Conservation (phyloP, 2,888 invertebrate species). For the Uloborus plumipes region DNA sequence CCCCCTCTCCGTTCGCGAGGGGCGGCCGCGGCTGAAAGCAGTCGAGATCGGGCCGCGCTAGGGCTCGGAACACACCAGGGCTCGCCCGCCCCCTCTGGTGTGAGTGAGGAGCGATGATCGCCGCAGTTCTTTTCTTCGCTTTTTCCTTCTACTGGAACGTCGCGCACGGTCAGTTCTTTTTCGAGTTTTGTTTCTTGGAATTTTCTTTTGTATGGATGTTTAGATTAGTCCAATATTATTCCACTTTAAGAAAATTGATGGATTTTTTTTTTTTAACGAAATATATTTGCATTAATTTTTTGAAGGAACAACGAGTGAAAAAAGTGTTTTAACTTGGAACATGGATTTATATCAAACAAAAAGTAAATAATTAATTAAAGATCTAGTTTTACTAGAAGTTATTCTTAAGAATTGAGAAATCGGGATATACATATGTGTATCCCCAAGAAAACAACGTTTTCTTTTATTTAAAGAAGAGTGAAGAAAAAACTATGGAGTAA, state of each 20-base stretch:
- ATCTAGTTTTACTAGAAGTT: neutral
- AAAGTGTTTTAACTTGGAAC: neutral
- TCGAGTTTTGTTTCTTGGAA: neutral
- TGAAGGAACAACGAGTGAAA: neutral
- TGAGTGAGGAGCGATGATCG: conserved; percentile 30
- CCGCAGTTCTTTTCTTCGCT: conserved; percentile 10
- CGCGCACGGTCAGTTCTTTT: conserved; percentile 42
- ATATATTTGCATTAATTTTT: no score
- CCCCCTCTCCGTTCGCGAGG: conserved; percentile 12
- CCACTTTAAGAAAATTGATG: neutral
- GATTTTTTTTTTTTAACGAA: neutral
- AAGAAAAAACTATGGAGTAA: no score
- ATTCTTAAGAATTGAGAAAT: neutral
- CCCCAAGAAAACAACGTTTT: no score
- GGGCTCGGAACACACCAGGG: conserved; percentile 46
- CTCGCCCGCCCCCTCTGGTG: conserved; percentile 41
- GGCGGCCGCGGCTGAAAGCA: conserved; percentile 25
- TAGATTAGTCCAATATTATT: neutral
- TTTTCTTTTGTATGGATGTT: neutral
- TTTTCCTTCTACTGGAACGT: conserved; percentile 21
- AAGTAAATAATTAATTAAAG: neutral
- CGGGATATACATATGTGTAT: no score
- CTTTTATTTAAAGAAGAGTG: no score
- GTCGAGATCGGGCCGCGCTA: conserved; percentile 47
- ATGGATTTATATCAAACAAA: no score